Evolutionary conservation across 53 echinoderm and acorn worm species (phyloP).

Genomic region (Holothuria leucospilota): DNA sequence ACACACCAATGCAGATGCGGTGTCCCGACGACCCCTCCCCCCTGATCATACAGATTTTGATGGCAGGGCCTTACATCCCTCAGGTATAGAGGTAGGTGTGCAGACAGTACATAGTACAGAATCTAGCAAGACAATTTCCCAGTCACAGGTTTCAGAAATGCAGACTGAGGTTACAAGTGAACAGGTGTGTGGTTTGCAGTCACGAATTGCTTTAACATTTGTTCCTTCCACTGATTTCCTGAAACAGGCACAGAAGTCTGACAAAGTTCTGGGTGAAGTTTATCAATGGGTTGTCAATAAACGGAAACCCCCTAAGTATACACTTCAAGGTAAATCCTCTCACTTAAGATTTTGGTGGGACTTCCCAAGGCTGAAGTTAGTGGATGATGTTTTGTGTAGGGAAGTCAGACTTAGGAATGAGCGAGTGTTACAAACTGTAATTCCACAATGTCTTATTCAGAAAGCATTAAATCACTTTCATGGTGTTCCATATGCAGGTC

Average conservation of each 20-base stretch:
- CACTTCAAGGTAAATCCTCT: background rate
- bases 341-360: background rate
- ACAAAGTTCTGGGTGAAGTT: background rate
- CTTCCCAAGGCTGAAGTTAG: background rate
- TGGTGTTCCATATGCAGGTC: conserved; percentile 50
- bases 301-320: background rate
- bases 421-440: background rate
- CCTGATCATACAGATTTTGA: too few relatives aligned
- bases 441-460: conserved; percentile 23
- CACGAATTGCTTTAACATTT: background rate
- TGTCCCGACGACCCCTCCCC: background rate
- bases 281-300: background rate
- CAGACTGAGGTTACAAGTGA: too few relatives aligned
- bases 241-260: background rate
- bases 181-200: too few relatives aligned
- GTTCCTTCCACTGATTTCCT: background rate
- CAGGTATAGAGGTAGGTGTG: too few relatives aligned
- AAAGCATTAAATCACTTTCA: conserved; percentile 19
- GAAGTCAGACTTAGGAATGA: background rate
- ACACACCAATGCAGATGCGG: background rate
- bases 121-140: too few relatives aligned
- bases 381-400: background rate
- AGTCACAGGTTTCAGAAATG: too few relatives aligned
- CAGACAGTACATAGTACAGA: too few relatives aligned
- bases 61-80: too few relatives aligned